Conservation (phyloP, 2,113 vertebrate species). For the Spea bombifrons region DNA sequence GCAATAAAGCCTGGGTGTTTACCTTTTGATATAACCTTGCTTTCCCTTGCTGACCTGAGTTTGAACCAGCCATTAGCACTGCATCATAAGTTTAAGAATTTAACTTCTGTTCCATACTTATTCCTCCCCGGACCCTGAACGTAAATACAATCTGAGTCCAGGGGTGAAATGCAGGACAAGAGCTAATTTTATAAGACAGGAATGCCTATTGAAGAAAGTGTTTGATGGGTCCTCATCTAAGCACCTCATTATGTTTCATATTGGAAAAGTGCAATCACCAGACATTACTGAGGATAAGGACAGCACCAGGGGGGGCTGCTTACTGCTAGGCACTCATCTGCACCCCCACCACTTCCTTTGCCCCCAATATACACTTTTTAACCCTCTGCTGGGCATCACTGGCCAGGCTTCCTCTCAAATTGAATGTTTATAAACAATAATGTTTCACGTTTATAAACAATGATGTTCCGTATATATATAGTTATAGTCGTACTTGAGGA, state of each 20-base stretch:
- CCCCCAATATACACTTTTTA: not conserved
- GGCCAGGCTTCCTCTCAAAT: too few species aligned
- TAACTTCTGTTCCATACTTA: slow-evolving; percentile 46
- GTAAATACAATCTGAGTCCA: slow-evolving; percentile 53
- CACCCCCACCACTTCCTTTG: not conserved
- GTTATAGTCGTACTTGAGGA: too few species aligned
- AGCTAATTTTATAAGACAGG: slow-evolving; percentile 50
- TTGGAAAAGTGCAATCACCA: not conserved
- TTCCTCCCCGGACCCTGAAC: slow-evolving; percentile 50
- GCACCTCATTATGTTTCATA: slow-evolving; percentile 10
- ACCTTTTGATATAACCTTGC: slow-evolving; percentile 68
- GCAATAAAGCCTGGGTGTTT: slow-evolving; percentile 56
- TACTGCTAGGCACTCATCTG: too few species aligned
- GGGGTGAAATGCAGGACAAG: slow-evolving; percentile 61
- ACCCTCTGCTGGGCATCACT: too few species aligned
- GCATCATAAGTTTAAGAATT: slow-evolving; percentile 64
- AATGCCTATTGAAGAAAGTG: slow-evolving; percentile 17
- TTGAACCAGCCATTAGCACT: slow-evolving; percentile 72
- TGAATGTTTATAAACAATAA: too few species aligned
- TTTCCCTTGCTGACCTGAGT: slow-evolving; percentile 72
- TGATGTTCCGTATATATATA: too few species aligned
- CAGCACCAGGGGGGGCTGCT: too few species aligned
- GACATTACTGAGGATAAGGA: too few species aligned
- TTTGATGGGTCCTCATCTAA: slow-evolving; percentile 2
- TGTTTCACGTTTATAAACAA: too few species aligned